Evolutionary conservation across 2,888 invertebrate species (phyloP).

Genomic region (Branchellion lobata): DNA sequence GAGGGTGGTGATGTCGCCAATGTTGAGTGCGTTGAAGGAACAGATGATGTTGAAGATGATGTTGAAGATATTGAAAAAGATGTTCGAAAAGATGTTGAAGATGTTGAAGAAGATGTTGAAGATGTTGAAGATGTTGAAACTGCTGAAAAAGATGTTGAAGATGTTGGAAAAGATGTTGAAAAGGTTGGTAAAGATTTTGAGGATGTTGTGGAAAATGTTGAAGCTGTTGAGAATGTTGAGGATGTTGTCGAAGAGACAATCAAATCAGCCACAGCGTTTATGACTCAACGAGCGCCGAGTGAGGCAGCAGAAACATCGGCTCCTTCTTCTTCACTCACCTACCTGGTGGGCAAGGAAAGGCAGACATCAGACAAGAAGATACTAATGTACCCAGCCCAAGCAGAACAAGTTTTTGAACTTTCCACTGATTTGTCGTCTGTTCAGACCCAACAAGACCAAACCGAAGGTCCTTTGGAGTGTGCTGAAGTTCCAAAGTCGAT

Average conservation of each 20-base stretch:
- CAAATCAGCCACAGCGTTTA: too few relatives aligned
- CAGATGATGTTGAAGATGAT: background rate
- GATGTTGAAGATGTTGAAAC: background rate
- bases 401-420: background rate
- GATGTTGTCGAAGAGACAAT: too few relatives aligned
- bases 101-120: slow-evolving; percentile 16
- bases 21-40: too few relatives aligned
- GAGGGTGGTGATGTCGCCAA: too few relatives aligned
- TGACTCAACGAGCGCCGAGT: too few relatives aligned
- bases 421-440: background rate
- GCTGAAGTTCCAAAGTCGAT: background rate
- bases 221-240: too few relatives aligned
- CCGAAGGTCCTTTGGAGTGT: background rate
- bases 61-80: slow-evolving; percentile 4
- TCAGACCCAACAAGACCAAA: background rate
- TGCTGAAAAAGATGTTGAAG: background rate
- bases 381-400: background rate
- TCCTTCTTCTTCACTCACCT: background rate
- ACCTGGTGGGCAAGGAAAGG: background rate
- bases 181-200: too few relatives aligned
- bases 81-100: slow-evolving; percentile 8
- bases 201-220: too few relatives aligned
- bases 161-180: too few relatives aligned
- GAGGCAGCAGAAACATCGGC: too few relatives aligned
- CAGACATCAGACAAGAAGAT: background rate